Percentiles rank a stretch among this genome's conserved stretches.
Conservation (phyloP, 2,113 vertebrate species). For the Ceyx cyanopectus region DNA sequence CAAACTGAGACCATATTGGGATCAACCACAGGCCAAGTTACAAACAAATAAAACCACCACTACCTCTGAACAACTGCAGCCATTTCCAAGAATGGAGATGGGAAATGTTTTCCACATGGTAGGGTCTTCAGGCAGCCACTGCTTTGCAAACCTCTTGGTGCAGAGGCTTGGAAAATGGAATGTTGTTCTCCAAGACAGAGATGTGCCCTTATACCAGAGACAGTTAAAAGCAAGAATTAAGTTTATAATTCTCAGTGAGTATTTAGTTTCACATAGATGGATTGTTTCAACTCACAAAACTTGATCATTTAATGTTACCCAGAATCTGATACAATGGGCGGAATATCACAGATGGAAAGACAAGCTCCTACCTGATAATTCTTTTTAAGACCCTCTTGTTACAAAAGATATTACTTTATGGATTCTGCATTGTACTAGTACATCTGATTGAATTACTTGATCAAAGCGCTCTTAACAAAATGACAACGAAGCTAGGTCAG, state of each 20-base stretch:
- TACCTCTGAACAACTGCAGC: neutral
- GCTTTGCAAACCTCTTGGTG: neutral
- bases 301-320: neutral
- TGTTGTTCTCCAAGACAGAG: neutral
- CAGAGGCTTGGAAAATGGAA: neutral
- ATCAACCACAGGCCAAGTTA: neutral
- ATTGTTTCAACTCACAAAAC: neutral
- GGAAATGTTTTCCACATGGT: neutral
- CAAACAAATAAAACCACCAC: no score
- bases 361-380: neutral
- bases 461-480: constrained; percentile 24
- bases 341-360: neutral
- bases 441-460: neutral
- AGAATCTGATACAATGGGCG: neutral
- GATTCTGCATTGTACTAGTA: neutral
- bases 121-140: neutral
- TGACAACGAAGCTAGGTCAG: constrained; percentile 38
- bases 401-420: neutral
- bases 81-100: neutral
- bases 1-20: neutral
- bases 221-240: neutral
- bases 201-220: neutral
- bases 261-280: neutral
- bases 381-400: neutral
- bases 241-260: neutral